Conservation (phyloP, 2,113 vertebrate species). For the Cephalophus harveyi region DNA sequence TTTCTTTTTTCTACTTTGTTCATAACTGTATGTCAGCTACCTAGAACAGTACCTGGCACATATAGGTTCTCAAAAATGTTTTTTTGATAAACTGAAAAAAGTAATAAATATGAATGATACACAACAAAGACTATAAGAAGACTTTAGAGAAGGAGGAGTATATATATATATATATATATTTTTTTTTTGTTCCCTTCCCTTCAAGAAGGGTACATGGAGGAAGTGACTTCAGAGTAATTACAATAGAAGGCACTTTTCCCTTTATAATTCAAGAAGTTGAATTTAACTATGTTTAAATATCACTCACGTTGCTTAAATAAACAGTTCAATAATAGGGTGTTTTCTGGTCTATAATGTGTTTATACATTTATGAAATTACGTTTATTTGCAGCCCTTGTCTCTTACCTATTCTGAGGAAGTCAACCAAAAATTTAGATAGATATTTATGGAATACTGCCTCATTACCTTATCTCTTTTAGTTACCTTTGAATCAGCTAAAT, state of each 20-base stretch:
- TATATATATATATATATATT: background rate
- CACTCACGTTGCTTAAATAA: background rate
- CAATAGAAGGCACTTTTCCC: background rate
- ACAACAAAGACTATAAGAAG: background rate
- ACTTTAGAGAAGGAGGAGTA: background rate
- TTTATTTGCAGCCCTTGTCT: background rate
- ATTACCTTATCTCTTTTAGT: background rate
- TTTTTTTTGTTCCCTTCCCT: background rate
- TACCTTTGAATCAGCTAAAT: background rate
- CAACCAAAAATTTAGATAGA: background rate
- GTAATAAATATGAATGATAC: background rate
- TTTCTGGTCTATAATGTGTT: background rate
- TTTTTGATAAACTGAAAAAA: background rate
- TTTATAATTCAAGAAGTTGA: background rate
- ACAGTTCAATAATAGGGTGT: background rate
- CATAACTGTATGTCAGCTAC: background rate
- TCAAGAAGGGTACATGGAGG: background rate
- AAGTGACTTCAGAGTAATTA: background rate
- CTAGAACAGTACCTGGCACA: background rate
- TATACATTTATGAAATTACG: background rate
- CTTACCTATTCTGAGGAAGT: background rate
- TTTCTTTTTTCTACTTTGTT: background rate
- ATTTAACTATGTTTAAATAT: background rate
- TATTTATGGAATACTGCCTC: background rate
- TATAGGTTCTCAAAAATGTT: background rate